Conservation (phyloP, 2,113 vertebrate genomes). For the Brachionichthys hirsutus region DNA sequence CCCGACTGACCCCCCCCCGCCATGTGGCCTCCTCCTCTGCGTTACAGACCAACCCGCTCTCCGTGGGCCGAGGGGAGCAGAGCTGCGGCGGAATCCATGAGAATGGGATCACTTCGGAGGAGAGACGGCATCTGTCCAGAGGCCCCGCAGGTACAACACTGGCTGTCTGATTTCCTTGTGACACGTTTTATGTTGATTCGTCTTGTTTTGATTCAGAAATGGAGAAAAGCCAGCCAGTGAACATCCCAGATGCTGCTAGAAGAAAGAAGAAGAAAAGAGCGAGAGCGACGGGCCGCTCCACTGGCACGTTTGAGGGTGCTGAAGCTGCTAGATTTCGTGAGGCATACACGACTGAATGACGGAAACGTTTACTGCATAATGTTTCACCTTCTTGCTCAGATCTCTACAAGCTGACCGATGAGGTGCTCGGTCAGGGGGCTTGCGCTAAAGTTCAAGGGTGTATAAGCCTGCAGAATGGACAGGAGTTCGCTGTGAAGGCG, state of each 20-base stretch:
- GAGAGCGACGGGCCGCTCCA: conserved; percentile 82
- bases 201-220: conserved; percentile 73
- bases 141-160: conserved; percentile 52
- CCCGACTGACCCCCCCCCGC: conserved; percentile 8
- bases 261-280: conserved; percentile 91
- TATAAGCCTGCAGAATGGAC: conserved; percentile 88
- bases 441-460: conserved; percentile 96
- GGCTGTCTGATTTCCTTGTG: background rate
- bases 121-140: conserved; percentile 41
- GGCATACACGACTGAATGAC: background rate
- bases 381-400: conserved; percentile 72
- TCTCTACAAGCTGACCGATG: conserved; percentile 89
- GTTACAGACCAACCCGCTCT: conserved; percentile 65
- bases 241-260: conserved; percentile 82
- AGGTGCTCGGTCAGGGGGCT: conserved; percentile 91
- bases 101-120: conserved; percentile 42
- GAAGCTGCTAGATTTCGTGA: background rate
- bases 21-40: conserved; percentile 21
- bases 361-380: background rate
- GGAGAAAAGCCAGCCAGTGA: conserved; percentile 87
- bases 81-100: conserved; percentile 44
- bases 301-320: conserved; percentile 89
- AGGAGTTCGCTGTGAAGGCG: conserved; percentile 95
- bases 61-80: conserved; percentile 62
- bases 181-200: background rate